Percentiles rank a stretch among this genome's conserved stretches.
Conservation (phyloP, 2,797 vertebrate genomes). For the Acrossocheilus fasciatus region DNA sequence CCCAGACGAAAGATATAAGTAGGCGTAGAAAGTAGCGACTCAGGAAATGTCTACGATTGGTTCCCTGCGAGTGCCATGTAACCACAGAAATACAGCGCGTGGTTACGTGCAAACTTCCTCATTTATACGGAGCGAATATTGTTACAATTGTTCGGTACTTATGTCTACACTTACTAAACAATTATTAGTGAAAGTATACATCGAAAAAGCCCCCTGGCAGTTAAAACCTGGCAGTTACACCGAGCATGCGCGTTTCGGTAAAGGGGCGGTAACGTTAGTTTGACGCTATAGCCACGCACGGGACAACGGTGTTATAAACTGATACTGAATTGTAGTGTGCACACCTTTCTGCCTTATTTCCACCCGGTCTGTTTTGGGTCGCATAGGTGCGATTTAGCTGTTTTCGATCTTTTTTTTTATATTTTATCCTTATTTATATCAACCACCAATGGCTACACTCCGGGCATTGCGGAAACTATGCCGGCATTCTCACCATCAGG, state of each 20-base stretch:
- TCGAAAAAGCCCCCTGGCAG: neutral
- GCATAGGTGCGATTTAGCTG: neutral
- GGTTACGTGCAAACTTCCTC: neutral
- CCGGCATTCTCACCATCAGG: slow-evolving; percentile 71
- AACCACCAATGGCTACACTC: slow-evolving; percentile 74
- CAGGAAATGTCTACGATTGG: slow-evolving; percentile 47
- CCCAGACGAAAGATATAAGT: neutral
- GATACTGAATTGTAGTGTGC: neutral
- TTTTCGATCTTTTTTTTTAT: neutral
- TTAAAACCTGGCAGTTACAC: neutral
- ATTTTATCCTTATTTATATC: neutral
- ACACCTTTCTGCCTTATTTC: neutral
- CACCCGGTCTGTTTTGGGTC: neutral
- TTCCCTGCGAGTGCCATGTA: neutral
- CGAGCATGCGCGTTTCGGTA: neutral
- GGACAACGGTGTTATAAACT: neutral
- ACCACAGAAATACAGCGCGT: neutral
- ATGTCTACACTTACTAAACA: neutral
- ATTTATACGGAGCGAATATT: too few species aligned
- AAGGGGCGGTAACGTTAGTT: neutral
- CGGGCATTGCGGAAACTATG: slow-evolving; percentile 78
- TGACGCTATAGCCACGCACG: slow-evolving; percentile 1
- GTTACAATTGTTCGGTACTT: neutral
- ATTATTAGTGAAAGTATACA: neutral
- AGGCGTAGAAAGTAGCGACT: slow-evolving; percentile 9